Base-by-base conservation (phyloP, 2,888 invertebrate genomes). In the Trichopria drosophilae region DNA sequence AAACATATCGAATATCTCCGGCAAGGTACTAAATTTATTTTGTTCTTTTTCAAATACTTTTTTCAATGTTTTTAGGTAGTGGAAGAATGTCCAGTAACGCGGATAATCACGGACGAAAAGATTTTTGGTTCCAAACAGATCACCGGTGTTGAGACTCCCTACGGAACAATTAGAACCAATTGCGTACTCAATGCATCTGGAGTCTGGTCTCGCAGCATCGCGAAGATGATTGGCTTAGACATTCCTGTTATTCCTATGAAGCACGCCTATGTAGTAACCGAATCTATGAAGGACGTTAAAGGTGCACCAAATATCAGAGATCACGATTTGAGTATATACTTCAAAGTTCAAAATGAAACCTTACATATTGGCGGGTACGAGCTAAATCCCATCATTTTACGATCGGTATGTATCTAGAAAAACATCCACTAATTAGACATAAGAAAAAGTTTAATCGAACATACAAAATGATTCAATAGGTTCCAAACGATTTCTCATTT, bases 331-430 rank as follows among this genome's bases (percentile, higher is more conserved):
- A 86, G 84, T 13, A 79, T 92, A 16, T 94, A 93, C 68, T 84
- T 93, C 59, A 84, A 90, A 65, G 82, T 91, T 2, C 90, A 91
- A 66, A 92, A 92, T 1, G 89, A 91, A 64, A 83, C 87, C 1
- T 83, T 94, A 36, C 83, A 84, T 55, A 83, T 94, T 64, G 94
- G 94, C 9, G 93, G 93, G 1, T 95, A 94, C 68, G 94, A 95
- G 75, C 75, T 78, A 1, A 91, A 94, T 73, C 94, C 94, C 0
- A 84, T 86, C 55, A 81, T 93, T 63, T 74, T 93, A 41, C 86
- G 89, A 65, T 82, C 86, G 71, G 88, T 87, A 72, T 63, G 65
- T 65, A 28, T 10, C 24, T 9, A 24, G 24, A 9, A 24, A 10
- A 10, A 24, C 6, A 24, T 9, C 6, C 6, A 24, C 10, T 24